Evolutionary conservation across 1,140 invertebrate genomes (phyloP).

Genomic region (Drosophila jambulina): DNA sequence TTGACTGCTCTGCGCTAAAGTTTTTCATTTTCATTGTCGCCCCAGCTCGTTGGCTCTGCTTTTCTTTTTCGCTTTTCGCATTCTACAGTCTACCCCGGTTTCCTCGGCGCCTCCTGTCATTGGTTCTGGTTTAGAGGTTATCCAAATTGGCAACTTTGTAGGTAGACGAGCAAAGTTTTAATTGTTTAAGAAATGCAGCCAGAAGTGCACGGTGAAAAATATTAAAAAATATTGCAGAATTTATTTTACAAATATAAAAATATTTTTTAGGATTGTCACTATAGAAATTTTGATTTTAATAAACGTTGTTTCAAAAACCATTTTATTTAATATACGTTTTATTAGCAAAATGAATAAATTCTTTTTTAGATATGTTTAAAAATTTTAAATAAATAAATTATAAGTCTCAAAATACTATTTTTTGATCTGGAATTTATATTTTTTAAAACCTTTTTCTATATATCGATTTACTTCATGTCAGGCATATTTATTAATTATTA

Average conservation of each 20-base stretch:
- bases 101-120: constrained; percentile 34
- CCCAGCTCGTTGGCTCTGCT: constrained; percentile 24
- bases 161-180: constrained; percentile 73
- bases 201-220: constrained; percentile 37
- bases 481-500: too few relatives aligned
- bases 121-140: constrained; percentile 73
- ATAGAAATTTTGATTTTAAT: too few relatives aligned
- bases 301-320: too few relatives aligned
- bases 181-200: constrained; percentile 76
- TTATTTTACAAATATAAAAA: neutral
- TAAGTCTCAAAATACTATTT: too few relatives aligned
- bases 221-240: neutral
- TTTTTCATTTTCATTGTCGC: constrained; percentile 79
- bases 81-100: constrained; percentile 14
- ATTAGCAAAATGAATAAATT: too few relatives aligned
- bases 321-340: too few relatives aligned
- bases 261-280: too few relatives aligned
- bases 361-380: too few relatives aligned
- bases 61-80: constrained; percentile 48
- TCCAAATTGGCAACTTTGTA: constrained; percentile 82
- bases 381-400: too few relatives aligned
- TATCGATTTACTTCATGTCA: too few relatives aligned
- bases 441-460: too few relatives aligned
- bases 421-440: too few relatives aligned
- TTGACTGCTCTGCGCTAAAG: constrained; percentile 82